A percentile compares a stretch with the other conserved stretches of the same genome.
Conservation (phyloP, 2,797 vertebrate species). For the Dipus sagitta region DNA sequence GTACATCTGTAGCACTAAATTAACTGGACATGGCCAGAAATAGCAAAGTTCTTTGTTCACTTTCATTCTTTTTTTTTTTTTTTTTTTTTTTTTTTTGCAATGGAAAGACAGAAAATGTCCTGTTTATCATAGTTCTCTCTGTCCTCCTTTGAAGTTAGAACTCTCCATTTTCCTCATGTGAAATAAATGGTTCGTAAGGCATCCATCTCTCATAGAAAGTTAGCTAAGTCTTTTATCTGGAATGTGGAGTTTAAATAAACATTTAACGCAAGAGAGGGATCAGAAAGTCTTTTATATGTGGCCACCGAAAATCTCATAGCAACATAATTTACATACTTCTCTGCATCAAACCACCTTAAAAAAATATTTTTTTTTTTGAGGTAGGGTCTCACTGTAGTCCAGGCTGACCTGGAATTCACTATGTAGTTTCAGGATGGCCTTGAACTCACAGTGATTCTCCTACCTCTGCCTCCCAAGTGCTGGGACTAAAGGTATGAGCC, state of each 20-base stretch:
- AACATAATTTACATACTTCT: slow-evolving; percentile 32
- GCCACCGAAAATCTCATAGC: slow-evolving; percentile 36
- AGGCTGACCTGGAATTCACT: no score
- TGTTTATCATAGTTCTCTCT: slow-evolving; percentile 1
- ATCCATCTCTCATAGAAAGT: not conserved
- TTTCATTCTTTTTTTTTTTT: not conserved
- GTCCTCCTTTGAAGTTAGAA: slow-evolving; percentile 9
- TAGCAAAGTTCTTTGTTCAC: not conserved
- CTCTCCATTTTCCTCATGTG: not conserved
- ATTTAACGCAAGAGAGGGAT: slow-evolving; percentile 19
- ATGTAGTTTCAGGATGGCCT: no score
- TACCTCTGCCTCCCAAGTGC: no score
- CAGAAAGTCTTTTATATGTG: not conserved
- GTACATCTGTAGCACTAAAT: not conserved
- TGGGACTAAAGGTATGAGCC: no score
- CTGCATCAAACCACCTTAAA: slow-evolving; percentile 14
- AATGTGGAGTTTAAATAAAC: slow-evolving; percentile 41
- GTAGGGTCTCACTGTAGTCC: no score
- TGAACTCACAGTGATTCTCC: no score
- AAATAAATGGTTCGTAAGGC: not conserved
- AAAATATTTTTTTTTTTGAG: not conserved
- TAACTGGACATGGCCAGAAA: slow-evolving; percentile 17
- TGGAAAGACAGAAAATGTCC: slow-evolving; percentile 26
- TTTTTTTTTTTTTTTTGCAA: not conserved
- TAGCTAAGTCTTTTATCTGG: not conserved